These are phyloP conservation scores for Agapornis canus DNA, from an alignment of 2,797 vertebrate genomes.

Conservation along the genomic window DNA sequence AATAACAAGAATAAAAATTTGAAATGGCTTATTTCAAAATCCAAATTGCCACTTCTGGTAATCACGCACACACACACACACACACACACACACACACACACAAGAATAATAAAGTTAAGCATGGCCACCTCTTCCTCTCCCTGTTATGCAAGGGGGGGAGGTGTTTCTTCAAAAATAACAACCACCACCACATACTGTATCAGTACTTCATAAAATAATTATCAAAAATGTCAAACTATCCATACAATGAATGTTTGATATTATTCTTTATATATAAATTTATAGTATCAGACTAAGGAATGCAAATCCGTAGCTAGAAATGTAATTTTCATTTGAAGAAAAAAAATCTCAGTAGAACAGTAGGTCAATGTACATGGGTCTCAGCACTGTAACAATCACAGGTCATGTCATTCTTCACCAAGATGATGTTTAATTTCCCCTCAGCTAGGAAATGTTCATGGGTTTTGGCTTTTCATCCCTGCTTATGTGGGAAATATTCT, in stretches of 20 bases:
- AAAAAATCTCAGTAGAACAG: neutral
- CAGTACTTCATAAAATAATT: neutral
- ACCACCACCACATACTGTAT: neutral
- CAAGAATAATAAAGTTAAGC: fast-evolving
- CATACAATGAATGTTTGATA: neutral
- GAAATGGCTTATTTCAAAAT: neutral
- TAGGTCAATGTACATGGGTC: neutral
- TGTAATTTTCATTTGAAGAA: neutral
- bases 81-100: neutral
- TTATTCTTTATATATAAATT: neutral
- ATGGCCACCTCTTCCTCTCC: neutral
- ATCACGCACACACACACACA: neutral
- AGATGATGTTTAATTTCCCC: neutral
- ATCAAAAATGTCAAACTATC: neutral
- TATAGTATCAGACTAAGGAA: neutral
- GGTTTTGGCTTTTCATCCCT: neutral
- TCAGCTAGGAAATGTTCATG: neutral
- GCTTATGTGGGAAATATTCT: neutral
- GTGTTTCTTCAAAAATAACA: neutral
- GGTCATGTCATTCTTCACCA: neutral
- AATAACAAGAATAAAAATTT: neutral
- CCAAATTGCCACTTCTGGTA: neutral
- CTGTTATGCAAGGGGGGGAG: neutral
- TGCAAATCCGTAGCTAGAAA: neutral
- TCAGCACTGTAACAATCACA: neutral